phyloP scores from a whole-genome alignment of 2,797 vertebrate genomes.

The Oreonectes daqikongensis region DNA sequence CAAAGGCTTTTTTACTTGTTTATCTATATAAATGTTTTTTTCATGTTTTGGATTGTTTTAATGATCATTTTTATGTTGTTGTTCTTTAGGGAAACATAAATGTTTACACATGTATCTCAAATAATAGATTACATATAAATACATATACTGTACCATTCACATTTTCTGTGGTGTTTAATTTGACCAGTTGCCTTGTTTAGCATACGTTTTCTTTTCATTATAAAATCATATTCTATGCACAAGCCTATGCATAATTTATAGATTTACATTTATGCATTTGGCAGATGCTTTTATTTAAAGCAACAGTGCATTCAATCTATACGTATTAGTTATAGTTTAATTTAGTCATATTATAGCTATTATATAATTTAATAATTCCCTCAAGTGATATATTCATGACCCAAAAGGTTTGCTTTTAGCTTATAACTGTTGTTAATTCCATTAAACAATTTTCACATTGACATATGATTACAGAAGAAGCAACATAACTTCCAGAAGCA shows the following conservation, averaged over 20 bases:
- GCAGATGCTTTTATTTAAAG: too few species aligned
- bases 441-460: not conserved
- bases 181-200: not conserved
- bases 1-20: slow-evolving; percentile 73
- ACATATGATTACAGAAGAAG: slow-evolving; percentile 28
- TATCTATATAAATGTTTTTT: slow-evolving; percentile 68
- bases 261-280: too few species aligned
- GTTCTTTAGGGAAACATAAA: slow-evolving; percentile 66
- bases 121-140: slow-evolving; percentile 80
- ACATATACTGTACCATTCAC: slow-evolving; percentile 74
- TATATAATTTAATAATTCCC: too few species aligned
- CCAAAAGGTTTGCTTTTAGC: not conserved
- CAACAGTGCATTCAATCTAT: too few species aligned
- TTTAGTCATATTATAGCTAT: too few species aligned
- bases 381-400: too few species aligned
- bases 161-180: slow-evolving; percentile 58
- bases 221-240: not conserved
- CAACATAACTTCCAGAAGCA: slow-evolving; percentile 12
- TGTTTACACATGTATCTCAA: slow-evolving; percentile 83
- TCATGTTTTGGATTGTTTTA: slow-evolving; percentile 64
- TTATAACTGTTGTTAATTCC: not conserved
- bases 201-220: not conserved
- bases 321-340: too few species aligned
- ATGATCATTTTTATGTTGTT: slow-evolving; percentile 65
- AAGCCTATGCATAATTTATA: too few species aligned